These are phyloP conservation scores for Cremastinae sp. DNA, from an alignment of 2,888 invertebrate genomes.

Conservation along the genomic window DNA sequence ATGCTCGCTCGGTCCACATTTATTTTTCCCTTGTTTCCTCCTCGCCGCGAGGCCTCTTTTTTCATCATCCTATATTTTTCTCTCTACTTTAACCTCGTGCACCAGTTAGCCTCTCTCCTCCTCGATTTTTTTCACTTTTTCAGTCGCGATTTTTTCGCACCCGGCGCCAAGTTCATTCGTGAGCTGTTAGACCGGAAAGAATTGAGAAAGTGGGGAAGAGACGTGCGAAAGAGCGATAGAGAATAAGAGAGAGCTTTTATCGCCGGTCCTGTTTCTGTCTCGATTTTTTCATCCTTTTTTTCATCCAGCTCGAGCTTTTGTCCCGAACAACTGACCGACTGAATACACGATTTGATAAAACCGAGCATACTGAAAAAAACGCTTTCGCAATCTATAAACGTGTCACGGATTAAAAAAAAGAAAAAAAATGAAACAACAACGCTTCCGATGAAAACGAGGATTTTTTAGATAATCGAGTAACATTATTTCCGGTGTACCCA, in stretches of 20 bases:
- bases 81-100: conserved; percentile 22
- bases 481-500: neutral
- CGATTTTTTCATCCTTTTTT: conserved; percentile 14
- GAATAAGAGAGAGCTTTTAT: conserved; percentile 41
- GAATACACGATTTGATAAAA: conserved; percentile 49
- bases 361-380: conserved; percentile 11
- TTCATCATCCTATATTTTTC: conserved; percentile 29
- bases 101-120: conserved; percentile 12
- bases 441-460: no score
- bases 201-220: conserved; percentile 31
- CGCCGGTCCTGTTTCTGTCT: conserved; percentile 23
- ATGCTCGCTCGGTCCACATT: conserved; percentile 31
- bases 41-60: conserved; percentile 18
- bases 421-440: neutral
- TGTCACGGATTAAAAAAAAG: conserved; percentile 5
- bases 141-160: conserved; percentile 43
- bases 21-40: conserved; percentile 40
- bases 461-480: conserved; percentile 34
- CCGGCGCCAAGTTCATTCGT: conserved; percentile 50
- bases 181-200: conserved; percentile 52
- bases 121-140: conserved; percentile 41
- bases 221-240: conserved; percentile 27
- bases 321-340: conserved; percentile 49
- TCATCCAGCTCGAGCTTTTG: conserved; percentile 38
- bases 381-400: conserved; percentile 31